phyloP scores from a whole-genome alignment of 2,888 invertebrate species.

The Yponomeuta cagnagella region DNA sequence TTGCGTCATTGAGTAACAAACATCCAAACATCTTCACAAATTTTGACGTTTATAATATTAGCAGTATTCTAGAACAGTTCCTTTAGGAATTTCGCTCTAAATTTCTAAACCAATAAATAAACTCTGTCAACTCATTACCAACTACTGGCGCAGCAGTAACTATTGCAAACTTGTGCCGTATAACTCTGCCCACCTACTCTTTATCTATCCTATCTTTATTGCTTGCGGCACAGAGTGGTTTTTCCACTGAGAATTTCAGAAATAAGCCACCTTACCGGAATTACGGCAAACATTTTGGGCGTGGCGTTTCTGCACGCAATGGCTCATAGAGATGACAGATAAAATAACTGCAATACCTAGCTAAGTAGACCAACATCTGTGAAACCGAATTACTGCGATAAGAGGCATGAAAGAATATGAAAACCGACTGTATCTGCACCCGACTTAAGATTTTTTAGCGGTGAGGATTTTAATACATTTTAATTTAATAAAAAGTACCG shows the following conservation, averaged over 20 bases:
- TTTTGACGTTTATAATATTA: no score
- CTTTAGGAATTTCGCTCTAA: background rate
- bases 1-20: no score
- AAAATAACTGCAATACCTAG: conserved; percentile 27
- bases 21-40: no score
- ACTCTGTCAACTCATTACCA: background rate
- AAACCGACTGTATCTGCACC: no score
- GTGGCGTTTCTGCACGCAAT: conserved; percentile 35
- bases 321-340: conserved; percentile 32
- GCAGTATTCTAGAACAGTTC: background rate
- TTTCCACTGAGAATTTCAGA: background rate
- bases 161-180: background rate
- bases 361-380: conserved; percentile 21
- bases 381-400: background rate
- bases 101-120: conserved; percentile 2
- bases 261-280: background rate
- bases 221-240: background rate
- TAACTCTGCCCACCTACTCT: background rate
- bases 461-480: no score
- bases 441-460: no score
- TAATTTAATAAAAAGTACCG: no score
- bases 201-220: background rate
- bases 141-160: background rate
- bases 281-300: conserved; percentile 23
- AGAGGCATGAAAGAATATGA: background rate